Evolutionary conservation across 2,113 vertebrate species (phyloP).

Genomic region (Spea bombifrons): DNA sequence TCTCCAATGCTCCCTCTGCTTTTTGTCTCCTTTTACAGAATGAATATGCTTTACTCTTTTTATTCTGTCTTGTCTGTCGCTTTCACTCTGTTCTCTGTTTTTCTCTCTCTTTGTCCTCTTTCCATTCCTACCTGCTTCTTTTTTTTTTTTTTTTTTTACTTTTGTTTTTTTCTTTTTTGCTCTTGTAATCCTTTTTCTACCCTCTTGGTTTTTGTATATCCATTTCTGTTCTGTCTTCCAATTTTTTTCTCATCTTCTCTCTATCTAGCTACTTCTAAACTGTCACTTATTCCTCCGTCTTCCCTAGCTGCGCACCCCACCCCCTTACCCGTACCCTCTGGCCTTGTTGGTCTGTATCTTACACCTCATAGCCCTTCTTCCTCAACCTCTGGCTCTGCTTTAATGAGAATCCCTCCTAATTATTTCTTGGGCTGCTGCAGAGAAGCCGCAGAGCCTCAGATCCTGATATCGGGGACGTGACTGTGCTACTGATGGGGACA

Average conservation of each 20-base stretch:
- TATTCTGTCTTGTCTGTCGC: background rate
- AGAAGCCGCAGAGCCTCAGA: constrained; percentile 83
- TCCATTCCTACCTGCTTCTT: background rate
- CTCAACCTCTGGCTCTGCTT: constrained; percentile 70
- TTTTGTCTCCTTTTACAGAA: too few species aligned
- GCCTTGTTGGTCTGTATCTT: constrained; percentile 37
- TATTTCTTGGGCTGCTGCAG: constrained; percentile 92
- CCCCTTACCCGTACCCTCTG: constrained; percentile 2
- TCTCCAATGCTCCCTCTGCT: too few species aligned
- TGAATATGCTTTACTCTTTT: background rate
- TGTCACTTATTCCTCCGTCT: background rate
- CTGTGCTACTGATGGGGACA: constrained; percentile 91
- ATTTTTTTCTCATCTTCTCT: constrained; percentile 41
- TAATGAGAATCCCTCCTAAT: constrained; percentile 99
- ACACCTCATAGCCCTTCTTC: constrained; percentile 57
- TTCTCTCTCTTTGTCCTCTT: background rate
- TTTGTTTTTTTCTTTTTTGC: constrained; percentile 58
- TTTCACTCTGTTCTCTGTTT: background rate
- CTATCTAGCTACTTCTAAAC: background rate
- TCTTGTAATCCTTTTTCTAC: constrained; percentile 63
- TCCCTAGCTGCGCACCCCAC: constrained; percentile 40
- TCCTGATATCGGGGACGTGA: constrained; percentile 87
- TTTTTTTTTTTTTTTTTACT: constrained; percentile 21
- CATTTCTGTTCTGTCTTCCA: constrained; percentile 29
- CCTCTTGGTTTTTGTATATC: background rate